Evolutionary conservation across 2,888 invertebrate genomes (phyloP).

Genomic region (Polyommatus icarus): DNA sequence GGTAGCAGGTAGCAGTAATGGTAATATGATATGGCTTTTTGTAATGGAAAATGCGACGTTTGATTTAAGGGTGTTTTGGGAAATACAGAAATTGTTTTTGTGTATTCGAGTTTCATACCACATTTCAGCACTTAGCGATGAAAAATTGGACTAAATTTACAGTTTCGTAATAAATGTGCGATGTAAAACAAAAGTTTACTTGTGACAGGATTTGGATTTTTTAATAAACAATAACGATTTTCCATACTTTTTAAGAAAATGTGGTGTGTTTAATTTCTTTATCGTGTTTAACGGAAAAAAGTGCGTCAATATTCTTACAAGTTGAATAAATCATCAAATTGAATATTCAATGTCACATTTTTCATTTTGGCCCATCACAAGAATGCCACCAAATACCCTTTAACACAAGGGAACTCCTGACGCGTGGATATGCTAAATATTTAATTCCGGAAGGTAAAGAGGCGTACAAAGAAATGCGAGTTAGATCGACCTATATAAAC

Average conservation of each 20-base stretch:
- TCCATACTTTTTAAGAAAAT: neutral
- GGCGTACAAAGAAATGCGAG: slow-evolving; percentile 76
- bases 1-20: slow-evolving; percentile 35
- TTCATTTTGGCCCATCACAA: slow-evolving; percentile 42
- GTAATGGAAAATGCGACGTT: slow-evolving; percentile 28
- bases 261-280: neutral
- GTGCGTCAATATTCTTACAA: neutral
- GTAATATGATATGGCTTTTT: slow-evolving; percentile 33
- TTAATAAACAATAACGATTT: neutral
- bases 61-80: slow-evolving; percentile 31
- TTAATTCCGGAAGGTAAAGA: slow-evolving; percentile 73
- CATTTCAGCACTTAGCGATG: slow-evolving; percentile 4
- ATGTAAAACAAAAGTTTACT: neutral
- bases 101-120: slow-evolving; percentile 2
- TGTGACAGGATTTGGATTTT: neutral
- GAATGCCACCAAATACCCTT: slow-evolving; percentile 48
- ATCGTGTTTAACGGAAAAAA: neutral
- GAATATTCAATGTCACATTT: slow-evolving; percentile 7
- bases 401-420: slow-evolving; percentile 58
- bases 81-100: slow-evolving; percentile 26
- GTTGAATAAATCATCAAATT: neutral
- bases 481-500: slow-evolving; percentile 74
- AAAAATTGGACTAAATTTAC: neutral
- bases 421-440: slow-evolving; percentile 74
- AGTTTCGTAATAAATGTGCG: neutral